phyloP scores from a whole-genome alignment of 2,888 invertebrate genomes.

The Caprella mutica region DNA sequence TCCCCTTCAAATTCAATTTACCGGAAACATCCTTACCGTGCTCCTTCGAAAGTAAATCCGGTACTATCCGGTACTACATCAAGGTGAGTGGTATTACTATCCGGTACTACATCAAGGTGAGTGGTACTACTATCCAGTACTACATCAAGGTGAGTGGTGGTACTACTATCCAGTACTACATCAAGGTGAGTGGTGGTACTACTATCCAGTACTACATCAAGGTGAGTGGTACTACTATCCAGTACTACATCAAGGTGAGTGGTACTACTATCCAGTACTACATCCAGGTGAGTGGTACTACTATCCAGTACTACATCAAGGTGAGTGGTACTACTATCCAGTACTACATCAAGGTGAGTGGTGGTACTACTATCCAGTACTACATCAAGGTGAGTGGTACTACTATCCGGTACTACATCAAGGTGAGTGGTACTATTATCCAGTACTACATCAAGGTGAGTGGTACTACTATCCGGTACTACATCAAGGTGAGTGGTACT shows the following conservation, averaged over 20 bases:
- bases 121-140: slow-evolving; percentile 54
- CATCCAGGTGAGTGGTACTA: slow-evolving; percentile 49
- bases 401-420: too few species aligned
- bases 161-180: slow-evolving; percentile 60
- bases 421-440: too few species aligned
- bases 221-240: slow-evolving; percentile 53
- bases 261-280: slow-evolving; percentile 62
- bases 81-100: slow-evolving; percentile 52
- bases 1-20: slow-evolving; percentile 57
- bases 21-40: slow-evolving; percentile 62
- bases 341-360: too few species aligned
- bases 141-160: slow-evolving; percentile 53
- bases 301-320: too few species aligned
- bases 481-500: too few species aligned
- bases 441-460: too few species aligned
- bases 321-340: too few species aligned
- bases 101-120: slow-evolving; percentile 57
- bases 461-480: too few species aligned
- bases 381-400: too few species aligned
- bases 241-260: slow-evolving; percentile 55
- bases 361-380: too few species aligned
- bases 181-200: slow-evolving; percentile 52
- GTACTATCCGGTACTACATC: slow-evolving; percentile 60
- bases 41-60: slow-evolving; percentile 60
- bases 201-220: slow-evolving; percentile 61